phyloP scores from a whole-genome alignment of 53 echinoderm and acorn worm species.

The Apostichopus leukothele region DNA sequence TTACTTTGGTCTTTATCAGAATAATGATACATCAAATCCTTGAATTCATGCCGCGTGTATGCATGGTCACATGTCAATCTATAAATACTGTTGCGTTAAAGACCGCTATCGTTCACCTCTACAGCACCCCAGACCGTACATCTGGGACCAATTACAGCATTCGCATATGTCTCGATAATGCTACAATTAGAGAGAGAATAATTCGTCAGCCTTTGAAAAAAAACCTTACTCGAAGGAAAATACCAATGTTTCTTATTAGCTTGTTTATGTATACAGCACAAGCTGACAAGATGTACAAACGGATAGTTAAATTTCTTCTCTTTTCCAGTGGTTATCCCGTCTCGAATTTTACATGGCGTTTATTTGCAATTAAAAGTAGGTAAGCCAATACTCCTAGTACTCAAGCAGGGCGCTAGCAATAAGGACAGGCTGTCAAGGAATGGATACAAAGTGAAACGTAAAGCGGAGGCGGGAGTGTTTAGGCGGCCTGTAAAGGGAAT shows the following conservation, averaged over 20 bases:
- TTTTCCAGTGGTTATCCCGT: background rate
- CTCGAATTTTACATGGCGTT: background rate
- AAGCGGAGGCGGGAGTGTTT: background rate
- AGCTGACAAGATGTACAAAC: constrained; percentile 22
- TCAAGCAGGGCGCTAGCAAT: constrained; percentile 32
- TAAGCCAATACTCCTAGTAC: constrained; percentile 28
- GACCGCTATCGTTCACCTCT: background rate
- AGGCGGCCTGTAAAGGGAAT: constrained; percentile 31
- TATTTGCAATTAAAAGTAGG: constrained; percentile 44
- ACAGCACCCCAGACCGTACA: constrained; percentile 5
- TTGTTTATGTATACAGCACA: constrained; percentile 9
- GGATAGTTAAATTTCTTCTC: background rate
- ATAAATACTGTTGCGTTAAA: too few relatives aligned
- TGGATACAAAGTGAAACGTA: constrained; percentile 7
- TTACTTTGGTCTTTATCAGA: too few relatives aligned
- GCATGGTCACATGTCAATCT: too few relatives aligned
- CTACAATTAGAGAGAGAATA: background rate
- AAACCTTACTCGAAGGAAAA: background rate
- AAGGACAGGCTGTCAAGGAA: constrained; percentile 33
- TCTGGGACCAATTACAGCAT: background rate
- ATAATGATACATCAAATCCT: too few relatives aligned
- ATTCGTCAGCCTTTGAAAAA: background rate
- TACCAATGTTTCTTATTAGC: background rate
- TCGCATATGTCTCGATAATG: constrained; percentile 1
- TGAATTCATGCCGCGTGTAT: too few relatives aligned